Percentiles rank a stretch among this genome's conserved stretches.
phyloP scores from a whole-genome alignment of 1,140 invertebrate species.

The Heliconius eleuchia region DNA sequence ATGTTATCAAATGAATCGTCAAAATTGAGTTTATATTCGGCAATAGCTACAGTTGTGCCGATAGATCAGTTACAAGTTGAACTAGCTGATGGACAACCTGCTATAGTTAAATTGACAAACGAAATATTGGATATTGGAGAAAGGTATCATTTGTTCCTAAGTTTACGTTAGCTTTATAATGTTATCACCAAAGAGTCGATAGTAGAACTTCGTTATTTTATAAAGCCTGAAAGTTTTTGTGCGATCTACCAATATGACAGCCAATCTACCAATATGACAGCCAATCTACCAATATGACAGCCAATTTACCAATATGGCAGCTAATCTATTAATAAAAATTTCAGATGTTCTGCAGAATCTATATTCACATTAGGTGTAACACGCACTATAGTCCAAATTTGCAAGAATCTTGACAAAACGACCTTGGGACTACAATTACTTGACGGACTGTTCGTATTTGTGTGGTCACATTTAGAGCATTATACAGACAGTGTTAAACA shows the following conservation, averaged over 20 bases:
- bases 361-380: conserved; percentile 62
- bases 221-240: too few species aligned
- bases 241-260: too few species aligned
- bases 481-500: conserved; percentile 83
- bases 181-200: too few species aligned
- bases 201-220: too few species aligned
- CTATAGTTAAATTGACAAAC: conserved; percentile 45
- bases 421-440: conserved; percentile 39
- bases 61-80: conserved; percentile 34
- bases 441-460: conserved; percentile 57
- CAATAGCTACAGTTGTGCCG: conserved; percentile 52
- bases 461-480: conserved; percentile 80
- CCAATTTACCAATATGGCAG: background rate
- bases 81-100: conserved; percentile 25
- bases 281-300: background rate
- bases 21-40: conserved; percentile 56
- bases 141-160: background rate
- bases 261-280: background rate
- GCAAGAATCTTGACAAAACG: conserved; percentile 49
- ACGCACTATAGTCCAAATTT: conserved; percentile 58
- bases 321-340: conserved; percentile 27
- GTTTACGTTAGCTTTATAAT: too few species aligned
- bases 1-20: conserved; percentile 48
- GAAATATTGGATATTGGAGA: conserved; percentile 44
- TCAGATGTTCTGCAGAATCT: conserved; percentile 66